Evolutionary conservation across 2,797 vertebrate genomes (phyloP), one percentile per base, ranked within the genome.

Genomic region (Gadopsis bispinosus): DNA sequence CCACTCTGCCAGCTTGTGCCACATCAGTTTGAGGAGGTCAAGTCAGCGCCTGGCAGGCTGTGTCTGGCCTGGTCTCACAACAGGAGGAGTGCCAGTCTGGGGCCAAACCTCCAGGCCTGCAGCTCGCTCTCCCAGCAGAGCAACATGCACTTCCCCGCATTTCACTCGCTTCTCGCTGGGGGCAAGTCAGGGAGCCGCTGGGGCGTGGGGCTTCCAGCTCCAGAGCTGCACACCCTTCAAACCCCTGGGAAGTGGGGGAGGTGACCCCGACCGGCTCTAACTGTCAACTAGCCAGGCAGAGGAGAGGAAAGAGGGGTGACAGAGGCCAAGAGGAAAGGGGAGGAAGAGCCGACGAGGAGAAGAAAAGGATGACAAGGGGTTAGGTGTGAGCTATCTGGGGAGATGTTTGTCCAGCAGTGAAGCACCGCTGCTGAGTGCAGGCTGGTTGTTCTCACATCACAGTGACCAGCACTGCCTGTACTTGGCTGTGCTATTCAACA

Each of bases 21-120:
- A 80, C 89, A 90, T 95, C 89, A 94, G 86, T 95, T 95, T 94
- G 94, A 95, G 91, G 89, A 88, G 94, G 92, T 95, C 92, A 75
- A 81, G 90, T 88, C 87, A 90, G 80, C 74, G 78, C 84, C 85
- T 89, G 90, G 88, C 91, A 92, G 88, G 84, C 87, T 77, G 84
- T 82, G 91, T 94, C 91, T 92, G 86, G 86, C 89, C 91, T 85
- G 92, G 90, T 87, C 91, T 91, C 87, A 78, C 81, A 64, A 50
- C 84, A 75, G 87, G 71, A 84, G 71, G 64, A 86, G 80, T 63
- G 10, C 50, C 56, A 62, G 82, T 83, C 75, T 51, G 35, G 75
- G 91, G 89, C 90, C 85, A 88, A 87, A 83, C 85, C 91, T 89
- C 73, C 73, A 74, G 90, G 85, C 88, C 87, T 41, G 82, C 83